Conservation (phyloP, 64 coral and sea anemone species). For the Trachythela sp. region DNA sequence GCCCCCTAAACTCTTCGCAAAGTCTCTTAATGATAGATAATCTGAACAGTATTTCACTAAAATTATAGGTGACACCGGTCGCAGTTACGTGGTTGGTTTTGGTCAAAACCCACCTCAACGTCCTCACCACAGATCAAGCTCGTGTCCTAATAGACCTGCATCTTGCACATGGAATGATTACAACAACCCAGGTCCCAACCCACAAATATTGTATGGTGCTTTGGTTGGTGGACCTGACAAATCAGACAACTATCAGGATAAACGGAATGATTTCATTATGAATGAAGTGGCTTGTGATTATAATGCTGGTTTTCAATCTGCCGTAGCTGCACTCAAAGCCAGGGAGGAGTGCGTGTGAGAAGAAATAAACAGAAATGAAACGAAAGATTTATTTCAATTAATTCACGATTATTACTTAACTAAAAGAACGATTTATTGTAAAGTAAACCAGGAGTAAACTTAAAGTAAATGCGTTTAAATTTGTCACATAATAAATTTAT, state of each 20-base stretch:
- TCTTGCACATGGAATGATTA: conserved; percentile 38
- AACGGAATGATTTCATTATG: conserved; percentile 45
- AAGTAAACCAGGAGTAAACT: too few species aligned
- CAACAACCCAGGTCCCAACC: conserved; percentile 39
- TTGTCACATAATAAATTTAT: too few species aligned
- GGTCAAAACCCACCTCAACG: conserved; percentile 53
- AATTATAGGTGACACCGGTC: conserved; percentile 39
- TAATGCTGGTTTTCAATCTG: conserved; percentile 60
- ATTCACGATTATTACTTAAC: too few species aligned
- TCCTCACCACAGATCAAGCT: conserved; percentile 57
- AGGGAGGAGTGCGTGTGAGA: too few species aligned
- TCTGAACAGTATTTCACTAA: too few species aligned
- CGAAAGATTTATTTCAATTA: too few species aligned
- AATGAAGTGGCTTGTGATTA: conserved; percentile 59
- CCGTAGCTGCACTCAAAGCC: conserved; percentile 42
- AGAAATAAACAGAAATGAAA: too few species aligned
- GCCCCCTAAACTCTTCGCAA: too few species aligned
- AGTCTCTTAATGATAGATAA: too few species aligned
- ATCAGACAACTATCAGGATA: conserved; percentile 41
- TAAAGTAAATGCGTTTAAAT: too few species aligned
- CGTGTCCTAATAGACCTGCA: conserved; percentile 32
- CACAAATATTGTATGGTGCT: conserved; percentile 48
- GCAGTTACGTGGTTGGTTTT: conserved; percentile 61
- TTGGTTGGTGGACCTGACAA: conserved; percentile 51
- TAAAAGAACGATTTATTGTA: too few species aligned